phyloP scores from a whole-genome alignment of 1,140 invertebrate species.

The Nymphalis io region DNA sequence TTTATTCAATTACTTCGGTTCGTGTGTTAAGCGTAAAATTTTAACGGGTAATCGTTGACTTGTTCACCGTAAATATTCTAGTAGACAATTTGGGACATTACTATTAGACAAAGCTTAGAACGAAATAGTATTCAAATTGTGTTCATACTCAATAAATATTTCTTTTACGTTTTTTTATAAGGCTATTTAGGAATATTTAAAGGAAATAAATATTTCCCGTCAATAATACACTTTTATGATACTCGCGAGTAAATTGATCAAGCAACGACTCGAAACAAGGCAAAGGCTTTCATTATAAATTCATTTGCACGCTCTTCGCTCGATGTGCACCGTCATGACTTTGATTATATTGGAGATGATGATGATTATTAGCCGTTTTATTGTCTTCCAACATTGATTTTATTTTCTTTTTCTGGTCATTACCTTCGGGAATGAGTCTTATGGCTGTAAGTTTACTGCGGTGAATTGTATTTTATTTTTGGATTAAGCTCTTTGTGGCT shows the following conservation, averaged over 20 bases:
- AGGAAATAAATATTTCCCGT: not conserved
- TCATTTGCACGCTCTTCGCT: slow-evolving; percentile 68
- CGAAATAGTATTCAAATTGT: not conserved
- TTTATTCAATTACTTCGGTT: slow-evolving; percentile 38
- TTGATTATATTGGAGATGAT: slow-evolving; percentile 68
- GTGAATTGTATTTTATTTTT: slow-evolving; percentile 24
- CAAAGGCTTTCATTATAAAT: slow-evolving; percentile 69
- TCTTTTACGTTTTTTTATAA: not conserved
- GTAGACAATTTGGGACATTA: slow-evolving; percentile 13
- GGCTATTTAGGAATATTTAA: too few species aligned
- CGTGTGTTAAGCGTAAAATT: slow-evolving; percentile 17
- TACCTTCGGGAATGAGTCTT: slow-evolving; percentile 43
- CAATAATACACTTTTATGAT: slow-evolving; percentile 23
- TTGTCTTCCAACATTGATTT: slow-evolving; percentile 71
- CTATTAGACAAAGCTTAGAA: not conserved
- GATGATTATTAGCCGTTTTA: slow-evolving; percentile 70
- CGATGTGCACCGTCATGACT: slow-evolving; percentile 68
- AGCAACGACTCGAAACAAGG: slow-evolving; percentile 25
- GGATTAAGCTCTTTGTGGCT: slow-evolving; percentile 26
- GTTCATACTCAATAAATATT: not conserved
- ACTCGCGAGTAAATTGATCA: not conserved
- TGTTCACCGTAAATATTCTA: slow-evolving; percentile 14
- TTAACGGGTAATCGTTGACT: slow-evolving; percentile 28
- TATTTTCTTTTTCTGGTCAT: slow-evolving; percentile 63
- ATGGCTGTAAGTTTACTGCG: slow-evolving; percentile 29